phyloP scores from a whole-genome alignment of 2,888 invertebrate species.

The Mythimna loreyi region DNA sequence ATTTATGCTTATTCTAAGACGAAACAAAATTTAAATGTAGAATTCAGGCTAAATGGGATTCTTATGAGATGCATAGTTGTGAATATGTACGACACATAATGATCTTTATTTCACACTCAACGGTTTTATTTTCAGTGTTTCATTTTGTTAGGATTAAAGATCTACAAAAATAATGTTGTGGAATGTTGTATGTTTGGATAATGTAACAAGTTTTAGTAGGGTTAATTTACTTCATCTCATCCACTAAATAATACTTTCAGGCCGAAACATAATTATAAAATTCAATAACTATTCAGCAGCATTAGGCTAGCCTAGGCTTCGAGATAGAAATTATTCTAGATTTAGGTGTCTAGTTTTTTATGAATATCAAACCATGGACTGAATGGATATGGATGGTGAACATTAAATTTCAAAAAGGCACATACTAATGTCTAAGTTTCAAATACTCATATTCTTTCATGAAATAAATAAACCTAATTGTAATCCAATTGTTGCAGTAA shows the following conservation, averaged over 20 bases:
- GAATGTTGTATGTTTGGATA: conserved; percentile 79
- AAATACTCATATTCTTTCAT: conserved; percentile 61
- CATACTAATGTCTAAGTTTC: conserved; percentile 76
- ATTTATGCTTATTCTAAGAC: conserved; percentile 81
- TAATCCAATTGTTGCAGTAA: conserved; percentile 60
- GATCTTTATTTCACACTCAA: conserved; percentile 32
- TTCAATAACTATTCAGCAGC: conserved; percentile 30
- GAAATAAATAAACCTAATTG: conserved; percentile 69
- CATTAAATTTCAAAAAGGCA: conserved; percentile 83
- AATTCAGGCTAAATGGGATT: conserved; percentile 56
- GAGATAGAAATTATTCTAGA: conserved; percentile 46
- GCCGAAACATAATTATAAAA: conserved; percentile 37
- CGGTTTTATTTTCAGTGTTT: conserved; percentile 31
- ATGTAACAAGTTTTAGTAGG: conserved; percentile 68
- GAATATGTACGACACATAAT: conserved; percentile 50
- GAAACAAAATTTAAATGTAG: conserved; percentile 64
- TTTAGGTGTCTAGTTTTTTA: conserved; percentile 55
- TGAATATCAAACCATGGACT: conserved; percentile 78
- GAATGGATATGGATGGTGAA: conserved; percentile 83
- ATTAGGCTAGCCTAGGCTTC: conserved; percentile 32
- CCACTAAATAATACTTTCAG: conserved; percentile 52
- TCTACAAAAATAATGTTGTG: conserved; percentile 80
- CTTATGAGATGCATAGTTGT: conserved; percentile 48
- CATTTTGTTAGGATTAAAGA: conserved; percentile 64
- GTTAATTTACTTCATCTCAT: conserved; percentile 57